Percentiles rank a stretch among this genome's conserved stretches.
phyloP scores from a whole-genome alignment of 2,888 invertebrate genomes.

The Stratiomys singularior region DNA sequence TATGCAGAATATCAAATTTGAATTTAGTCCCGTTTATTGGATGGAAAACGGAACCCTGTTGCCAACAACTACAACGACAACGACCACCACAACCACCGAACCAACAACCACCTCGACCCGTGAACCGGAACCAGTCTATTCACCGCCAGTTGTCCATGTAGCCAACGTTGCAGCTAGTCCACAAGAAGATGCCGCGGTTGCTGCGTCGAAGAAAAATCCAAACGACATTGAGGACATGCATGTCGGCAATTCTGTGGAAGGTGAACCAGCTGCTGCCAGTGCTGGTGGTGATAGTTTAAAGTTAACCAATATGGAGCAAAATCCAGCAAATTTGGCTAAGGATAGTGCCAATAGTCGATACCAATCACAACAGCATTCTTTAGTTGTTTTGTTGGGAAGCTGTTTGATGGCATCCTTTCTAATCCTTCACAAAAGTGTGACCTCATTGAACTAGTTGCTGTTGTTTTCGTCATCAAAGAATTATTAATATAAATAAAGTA shows the following conservation, averaged over 20 bases:
- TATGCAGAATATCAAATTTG: slow-evolving; percentile 75
- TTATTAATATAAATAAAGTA: slow-evolving; percentile 13
- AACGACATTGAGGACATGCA: slow-evolving; percentile 33
- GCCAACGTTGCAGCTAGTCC: not conserved
- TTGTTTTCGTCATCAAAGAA: slow-evolving; percentile 31
- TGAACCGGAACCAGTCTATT: slow-evolving; percentile 66
- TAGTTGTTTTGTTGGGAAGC: slow-evolving; percentile 3
- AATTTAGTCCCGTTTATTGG: slow-evolving; percentile 82
- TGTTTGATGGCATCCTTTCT: slow-evolving; percentile 13
- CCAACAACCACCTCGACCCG: slow-evolving; percentile 68
- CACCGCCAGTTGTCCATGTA: slow-evolving; percentile 63
- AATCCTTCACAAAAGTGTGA: not conserved
- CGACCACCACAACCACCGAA: slow-evolving; percentile 70
- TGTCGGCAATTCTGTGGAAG: slow-evolving; percentile 5
- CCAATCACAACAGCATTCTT: slow-evolving; percentile 12
- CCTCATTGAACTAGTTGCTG: slow-evolving; percentile 40
- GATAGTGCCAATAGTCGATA: slow-evolving; percentile 1
- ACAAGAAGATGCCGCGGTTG: slow-evolving; percentile 29
- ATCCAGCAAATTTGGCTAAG: not conserved
- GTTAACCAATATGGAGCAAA: slow-evolving; percentile 5
- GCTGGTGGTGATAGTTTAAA: slow-evolving; percentile 17
- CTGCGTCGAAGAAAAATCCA: slow-evolving; percentile 39
- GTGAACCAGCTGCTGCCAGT: not conserved
- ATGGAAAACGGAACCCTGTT: slow-evolving; percentile 79
- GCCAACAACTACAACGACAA: slow-evolving; percentile 75